phyloP scores from a whole-genome alignment of 2,888 invertebrate genomes.

The Dryobotodes eremita region DNA sequence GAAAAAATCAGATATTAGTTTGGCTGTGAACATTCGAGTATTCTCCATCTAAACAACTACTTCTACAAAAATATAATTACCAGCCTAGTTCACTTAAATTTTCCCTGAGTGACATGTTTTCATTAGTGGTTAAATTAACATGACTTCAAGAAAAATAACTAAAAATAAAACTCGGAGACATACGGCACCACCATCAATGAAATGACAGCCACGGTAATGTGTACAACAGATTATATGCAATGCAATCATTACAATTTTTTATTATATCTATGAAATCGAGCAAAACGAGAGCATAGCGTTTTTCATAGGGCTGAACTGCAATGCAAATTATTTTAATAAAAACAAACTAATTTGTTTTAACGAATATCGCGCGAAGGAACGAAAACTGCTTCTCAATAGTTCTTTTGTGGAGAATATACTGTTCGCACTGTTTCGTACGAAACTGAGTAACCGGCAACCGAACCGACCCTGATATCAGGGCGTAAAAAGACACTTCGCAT shows the following conservation, averaged over 20 bases:
- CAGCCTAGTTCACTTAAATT: slow-evolving; percentile 93
- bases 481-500: too few relatives aligned
- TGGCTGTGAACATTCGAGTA: slow-evolving; percentile 35
- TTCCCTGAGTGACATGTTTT: slow-evolving; percentile 91
- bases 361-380: background rate
- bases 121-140: slow-evolving; percentile 81
- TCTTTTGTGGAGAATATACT: background rate
- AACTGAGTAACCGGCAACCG: background rate
- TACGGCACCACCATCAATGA: slow-evolving; percentile 78
- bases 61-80: slow-evolving; percentile 84
- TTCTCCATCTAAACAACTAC: slow-evolving; percentile 42
- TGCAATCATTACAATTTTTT: slow-evolving; percentile 29
- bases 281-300: background rate
- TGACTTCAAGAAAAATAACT: slow-evolving; percentile 81
- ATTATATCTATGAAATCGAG: slow-evolving; percentile 32
- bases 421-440: background rate
- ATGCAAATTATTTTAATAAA: background rate
- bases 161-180: slow-evolving; percentile 81
- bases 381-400: background rate
- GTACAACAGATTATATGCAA: slow-evolving; percentile 52
- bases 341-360: background rate
- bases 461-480: background rate
- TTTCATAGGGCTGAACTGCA: background rate
- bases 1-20: slow-evolving; percentile 76
- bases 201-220: slow-evolving; percentile 70